Percentiles rank a stretch among this genome's conserved stretches.
Conservation (phyloP, 37 sponge, comb jelly and placozoan species). For the Aplysina aerophoba region DNA sequence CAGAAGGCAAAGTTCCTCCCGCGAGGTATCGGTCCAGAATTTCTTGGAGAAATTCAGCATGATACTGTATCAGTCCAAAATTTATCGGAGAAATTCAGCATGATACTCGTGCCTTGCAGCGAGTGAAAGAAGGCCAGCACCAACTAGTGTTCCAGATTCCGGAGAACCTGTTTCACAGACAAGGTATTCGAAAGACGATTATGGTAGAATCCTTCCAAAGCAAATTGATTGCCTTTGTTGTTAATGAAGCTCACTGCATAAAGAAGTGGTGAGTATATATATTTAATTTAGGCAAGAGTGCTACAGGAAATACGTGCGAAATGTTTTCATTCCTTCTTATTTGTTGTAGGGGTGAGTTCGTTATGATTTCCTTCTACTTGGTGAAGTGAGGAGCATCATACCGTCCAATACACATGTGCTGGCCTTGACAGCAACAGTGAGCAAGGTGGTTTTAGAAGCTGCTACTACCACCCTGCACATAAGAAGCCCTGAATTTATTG, state of each 20-base stretch:
- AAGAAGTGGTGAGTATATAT: constrained; percentile 23
- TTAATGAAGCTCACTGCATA: constrained; percentile 27
- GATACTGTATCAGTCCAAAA: too few relatives aligned
- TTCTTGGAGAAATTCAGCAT: constrained; percentile 10
- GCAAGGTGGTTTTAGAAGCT: not conserved
- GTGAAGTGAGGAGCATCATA: constrained; percentile 39
- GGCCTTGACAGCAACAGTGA: constrained; percentile 39
- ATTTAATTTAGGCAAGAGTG: not conserved
- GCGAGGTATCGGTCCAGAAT: constrained; percentile 9
- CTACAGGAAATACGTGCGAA: not conserved
- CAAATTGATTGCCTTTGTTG: constrained; percentile 26
- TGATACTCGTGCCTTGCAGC: constrained; percentile 14
- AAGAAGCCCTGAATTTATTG: constrained; percentile 21
- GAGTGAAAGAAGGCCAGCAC: constrained; percentile 29
- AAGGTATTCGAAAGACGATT: not conserved
- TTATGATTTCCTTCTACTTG: constrained; percentile 2
- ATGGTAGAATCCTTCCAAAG: not conserved
- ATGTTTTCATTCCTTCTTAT: not conserved
- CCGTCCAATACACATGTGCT: constrained; percentile 18
- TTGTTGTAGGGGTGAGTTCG: constrained; percentile 29
- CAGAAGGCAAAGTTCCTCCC: constrained; percentile 27
- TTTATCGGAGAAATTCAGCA: too few relatives aligned
- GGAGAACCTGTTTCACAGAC: not conserved
- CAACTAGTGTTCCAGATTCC: constrained; percentile 27
- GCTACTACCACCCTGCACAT: constrained; percentile 4